Conservation (phyloP, 1,140 invertebrate genomes). For the Cotesia chilonis region DNA sequence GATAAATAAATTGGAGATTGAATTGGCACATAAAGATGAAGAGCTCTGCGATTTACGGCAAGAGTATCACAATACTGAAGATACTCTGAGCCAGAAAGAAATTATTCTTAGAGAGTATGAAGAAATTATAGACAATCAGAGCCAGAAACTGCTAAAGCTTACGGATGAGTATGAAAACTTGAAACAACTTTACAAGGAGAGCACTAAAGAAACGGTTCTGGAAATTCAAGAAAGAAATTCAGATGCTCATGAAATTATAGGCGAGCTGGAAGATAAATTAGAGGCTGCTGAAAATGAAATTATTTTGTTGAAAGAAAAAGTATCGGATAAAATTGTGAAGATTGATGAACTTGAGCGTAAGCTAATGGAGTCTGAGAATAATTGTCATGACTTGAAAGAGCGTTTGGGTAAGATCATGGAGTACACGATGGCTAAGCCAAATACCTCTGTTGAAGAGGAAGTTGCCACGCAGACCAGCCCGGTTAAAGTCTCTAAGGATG, state of each 20-base stretch:
- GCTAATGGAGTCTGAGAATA: conserved; percentile 34
- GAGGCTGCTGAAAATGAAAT: conserved; percentile 8
- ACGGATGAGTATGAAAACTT: not conserved
- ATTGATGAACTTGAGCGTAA: conserved; percentile 42
- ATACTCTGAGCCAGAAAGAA: conserved; percentile 1
- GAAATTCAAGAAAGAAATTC: not conserved
- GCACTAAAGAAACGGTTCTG: not conserved
- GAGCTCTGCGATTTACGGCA: not conserved
- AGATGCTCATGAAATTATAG: conserved; percentile 9
- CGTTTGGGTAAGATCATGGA: not conserved
- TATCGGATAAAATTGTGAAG: conserved; percentile 39
- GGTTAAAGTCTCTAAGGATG: not conserved
- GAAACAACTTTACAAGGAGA: conserved; percentile 8
- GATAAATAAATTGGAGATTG: not conserved
- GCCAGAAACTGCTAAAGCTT: not conserved
- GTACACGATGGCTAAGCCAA: not conserved
- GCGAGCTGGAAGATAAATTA: not conserved
- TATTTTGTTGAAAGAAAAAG: conserved; percentile 38
- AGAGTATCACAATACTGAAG: not conserved
- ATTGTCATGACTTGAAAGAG: conserved; percentile 5
- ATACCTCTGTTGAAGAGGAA: too few species aligned
- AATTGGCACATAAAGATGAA: conserved; percentile 6
- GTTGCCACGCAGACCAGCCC: too few species aligned
- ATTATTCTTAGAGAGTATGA: conserved; percentile 20
- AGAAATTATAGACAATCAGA: not conserved